Evolutionary conservation across 1,140 invertebrate genomes (phyloP).

Genomic region (Tetramorium parvispinum): DNA sequence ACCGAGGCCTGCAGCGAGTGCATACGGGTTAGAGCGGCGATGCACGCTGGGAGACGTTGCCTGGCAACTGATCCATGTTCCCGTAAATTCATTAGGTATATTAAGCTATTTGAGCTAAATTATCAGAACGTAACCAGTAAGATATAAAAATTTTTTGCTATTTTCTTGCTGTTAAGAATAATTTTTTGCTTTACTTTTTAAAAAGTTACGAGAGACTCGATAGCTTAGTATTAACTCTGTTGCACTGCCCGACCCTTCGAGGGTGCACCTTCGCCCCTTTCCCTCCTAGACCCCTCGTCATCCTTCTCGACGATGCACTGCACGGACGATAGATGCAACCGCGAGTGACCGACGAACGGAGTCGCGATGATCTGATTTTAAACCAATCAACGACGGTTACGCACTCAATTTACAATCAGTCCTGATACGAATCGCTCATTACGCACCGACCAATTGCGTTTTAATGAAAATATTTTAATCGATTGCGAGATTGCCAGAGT

Average conservation of each 20-base stretch:
- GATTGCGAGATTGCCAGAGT: conserved; percentile 60
- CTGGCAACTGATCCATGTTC: conserved; percentile 73
- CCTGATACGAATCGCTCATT: conserved; percentile 77
- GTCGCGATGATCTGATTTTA: conserved; percentile 84
- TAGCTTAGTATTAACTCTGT: neutral
- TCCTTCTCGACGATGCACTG: conserved; percentile 65
- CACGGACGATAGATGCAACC: conserved; percentile 70
- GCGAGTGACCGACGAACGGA: conserved; percentile 74
- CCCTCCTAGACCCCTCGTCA: neutral
- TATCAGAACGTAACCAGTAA: too few relatives aligned
- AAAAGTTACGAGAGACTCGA: too few relatives aligned
- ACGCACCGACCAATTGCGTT: conserved; percentile 56
- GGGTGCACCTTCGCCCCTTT: conserved; percentile 57
- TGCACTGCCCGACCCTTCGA: conserved; percentile 44
- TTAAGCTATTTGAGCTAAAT: too few relatives aligned
- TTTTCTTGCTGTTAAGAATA: too few relatives aligned
- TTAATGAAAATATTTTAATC: conserved; percentile 75
- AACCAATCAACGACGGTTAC: conserved; percentile 85
- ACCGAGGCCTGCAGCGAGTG: conserved; percentile 58
- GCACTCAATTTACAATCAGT: conserved; percentile 85
- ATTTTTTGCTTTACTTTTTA: too few relatives aligned
- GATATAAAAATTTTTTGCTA: too few relatives aligned
- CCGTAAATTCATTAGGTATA: conserved; percentile 72
- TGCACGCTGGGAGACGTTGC: conserved; percentile 63
- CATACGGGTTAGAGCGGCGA: conserved; percentile 56